Conservation (phyloP, 2,113 vertebrate species). For the Embiotoca jacksoni region DNA sequence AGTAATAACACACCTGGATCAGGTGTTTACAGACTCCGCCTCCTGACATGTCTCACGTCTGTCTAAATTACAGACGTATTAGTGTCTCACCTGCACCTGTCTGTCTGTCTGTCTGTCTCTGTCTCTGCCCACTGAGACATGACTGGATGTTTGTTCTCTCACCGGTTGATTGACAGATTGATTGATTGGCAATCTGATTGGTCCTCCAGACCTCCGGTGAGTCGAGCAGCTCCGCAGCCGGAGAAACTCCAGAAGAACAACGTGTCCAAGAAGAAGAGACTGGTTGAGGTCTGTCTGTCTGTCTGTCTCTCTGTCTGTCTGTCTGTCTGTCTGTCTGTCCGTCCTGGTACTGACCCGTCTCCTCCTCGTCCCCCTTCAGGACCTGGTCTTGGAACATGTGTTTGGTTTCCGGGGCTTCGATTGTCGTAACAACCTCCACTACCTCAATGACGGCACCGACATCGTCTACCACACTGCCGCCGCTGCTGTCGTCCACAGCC, state of each 20-base stretch:
- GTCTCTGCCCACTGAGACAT: background rate
- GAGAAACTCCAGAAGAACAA: conserved; percentile 97
- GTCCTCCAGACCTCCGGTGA: conserved; percentile 90
- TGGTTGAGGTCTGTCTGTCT: conserved; percentile 89
- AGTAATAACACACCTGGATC: no score
- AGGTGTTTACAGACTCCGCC: background rate
- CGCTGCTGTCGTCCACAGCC: conserved; percentile 91
- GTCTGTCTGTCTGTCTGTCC: no score
- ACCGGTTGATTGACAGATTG: background rate
- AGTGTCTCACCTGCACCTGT: conserved; percentile 21
- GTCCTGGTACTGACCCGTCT: no score
- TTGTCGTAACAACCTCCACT: conserved; percentile 97
- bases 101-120: conserved; percentile 14
- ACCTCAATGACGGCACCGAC: conserved; percentile 95
- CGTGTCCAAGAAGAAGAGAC: conserved; percentile 93
- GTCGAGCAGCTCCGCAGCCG: conserved; percentile 93
- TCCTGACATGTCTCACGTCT: no score
- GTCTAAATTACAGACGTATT: no score
- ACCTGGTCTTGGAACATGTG: conserved; percentile 93
- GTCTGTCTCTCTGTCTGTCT: background rate
- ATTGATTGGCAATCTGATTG: background rate
- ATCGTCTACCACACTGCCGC: conserved; percentile 96
- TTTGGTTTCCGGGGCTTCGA: conserved; percentile 96
- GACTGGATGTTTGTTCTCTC: background rate
- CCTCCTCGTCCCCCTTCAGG: conserved; percentile 76